These are phyloP conservation scores for Nematolebias whitei DNA, from an alignment of 2,113 vertebrate species.

Conservation along the genomic window DNA sequence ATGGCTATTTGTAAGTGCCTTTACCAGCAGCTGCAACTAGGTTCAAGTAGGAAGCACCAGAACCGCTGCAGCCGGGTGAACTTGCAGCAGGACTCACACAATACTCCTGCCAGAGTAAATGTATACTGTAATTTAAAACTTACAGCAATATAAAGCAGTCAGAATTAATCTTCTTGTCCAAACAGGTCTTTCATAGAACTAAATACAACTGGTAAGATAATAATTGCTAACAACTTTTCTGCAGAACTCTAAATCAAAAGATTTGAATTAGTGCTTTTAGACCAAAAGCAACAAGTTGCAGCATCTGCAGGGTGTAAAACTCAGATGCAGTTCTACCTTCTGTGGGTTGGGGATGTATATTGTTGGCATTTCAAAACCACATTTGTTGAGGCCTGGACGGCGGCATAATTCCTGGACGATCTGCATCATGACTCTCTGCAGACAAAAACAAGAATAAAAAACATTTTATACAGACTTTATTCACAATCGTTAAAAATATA, in stretches of 20 bases:
- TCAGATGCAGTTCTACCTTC: constrained; percentile 68
- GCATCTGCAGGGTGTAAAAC: neutral
- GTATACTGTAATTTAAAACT: too few species aligned
- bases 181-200: neutral
- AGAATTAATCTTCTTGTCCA: neutral
- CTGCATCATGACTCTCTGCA: constrained; percentile 86
- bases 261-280: too few species aligned
- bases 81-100: too few species aligned
- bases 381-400: constrained; percentile 84
- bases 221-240: too few species aligned
- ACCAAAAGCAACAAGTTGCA: neutral
- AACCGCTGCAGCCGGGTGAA: too few species aligned
- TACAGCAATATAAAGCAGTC: too few species aligned
- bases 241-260: too few species aligned
- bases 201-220: too few species aligned
- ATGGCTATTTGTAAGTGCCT: too few species aligned
- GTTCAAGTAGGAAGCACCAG: too few species aligned
- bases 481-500: neutral
- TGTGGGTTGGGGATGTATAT: constrained; percentile 85
- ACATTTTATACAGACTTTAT: neutral
- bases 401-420: constrained; percentile 85
- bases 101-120: too few species aligned
- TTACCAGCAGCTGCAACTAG: too few species aligned
- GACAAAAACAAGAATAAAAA: neutral
- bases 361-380: constrained; percentile 85